Base-by-base conservation (phyloP, 2,113 vertebrate species). In the Corythornis madagascariensis region DNA sequence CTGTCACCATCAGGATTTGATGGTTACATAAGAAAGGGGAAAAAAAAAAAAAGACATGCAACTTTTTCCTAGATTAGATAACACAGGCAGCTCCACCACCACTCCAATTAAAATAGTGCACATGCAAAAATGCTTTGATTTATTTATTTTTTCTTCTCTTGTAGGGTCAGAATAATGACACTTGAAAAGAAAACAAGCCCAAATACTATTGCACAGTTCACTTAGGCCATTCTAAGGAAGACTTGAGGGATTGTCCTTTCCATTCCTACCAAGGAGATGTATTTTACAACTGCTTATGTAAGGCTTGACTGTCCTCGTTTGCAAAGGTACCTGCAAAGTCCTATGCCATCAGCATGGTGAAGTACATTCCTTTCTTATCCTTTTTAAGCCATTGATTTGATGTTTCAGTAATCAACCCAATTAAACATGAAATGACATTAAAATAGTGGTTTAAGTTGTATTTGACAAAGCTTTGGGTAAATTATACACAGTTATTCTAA, bases 51-150 rank as follows among this genome's bases (percentile, higher is more conserved):
- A 76, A 83, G 57, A 16, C 11, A 8, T 21, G 40, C 55, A 55
- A 33, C 59, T 80, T 83, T 70, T 91, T 79, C 38, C 42, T 79
- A 88, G 88, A 74, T 95, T 91, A 95, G 92, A 83, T 95, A 95
- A 92, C 56, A 31, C 5, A 16, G 25, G 22, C 11, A 42, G 74
- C 33, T 83, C 85, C 17, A 84, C 85, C 78, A 89, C 75, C 78
- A 70, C 67, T 82, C 52, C 19, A 18, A 85, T 94, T 91, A 92
- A 94, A 92, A 93, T 83, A 94, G 84, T 3, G 0, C 16, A 3
- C 31, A 10, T 21, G 31, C 16, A 71, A 50, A 85, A 65, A 48
- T 55, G 9, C 21, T 50, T 8, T 3, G 9, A 12, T 50, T 8
- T 3, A 19, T 2, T 12, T 4, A 35, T 20, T 38, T 50, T 77